Conservation (phyloP, 2,888 invertebrate genomes). For the Phengaris alcon region DNA sequence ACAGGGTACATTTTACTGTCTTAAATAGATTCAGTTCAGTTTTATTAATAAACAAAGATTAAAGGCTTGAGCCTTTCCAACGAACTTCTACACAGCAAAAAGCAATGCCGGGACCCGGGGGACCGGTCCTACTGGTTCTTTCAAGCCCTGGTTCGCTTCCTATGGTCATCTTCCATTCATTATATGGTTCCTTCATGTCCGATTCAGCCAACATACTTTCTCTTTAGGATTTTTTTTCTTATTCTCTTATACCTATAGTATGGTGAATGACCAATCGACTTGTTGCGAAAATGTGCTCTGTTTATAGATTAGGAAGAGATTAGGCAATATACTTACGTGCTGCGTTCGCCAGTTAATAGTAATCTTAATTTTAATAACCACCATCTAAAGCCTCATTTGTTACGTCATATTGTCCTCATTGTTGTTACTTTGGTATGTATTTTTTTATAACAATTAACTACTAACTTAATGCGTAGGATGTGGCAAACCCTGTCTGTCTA, state of each 20-base stretch:
- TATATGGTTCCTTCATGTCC: constrained; percentile 33
- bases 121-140: constrained; percentile 67
- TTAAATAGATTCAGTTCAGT: not conserved
- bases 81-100: constrained; percentile 52
- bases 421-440: not conserved
- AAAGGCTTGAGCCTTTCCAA: constrained; percentile 42
- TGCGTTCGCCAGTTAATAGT: too few relatives aligned
- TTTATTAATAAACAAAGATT: constrained; percentile 35
- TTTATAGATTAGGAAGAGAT: not conserved
- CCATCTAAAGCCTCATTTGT: not conserved
- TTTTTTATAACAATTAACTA: constrained; percentile 1
- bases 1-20: not conserved
- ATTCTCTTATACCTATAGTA: not conserved
- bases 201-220: constrained; percentile 25
- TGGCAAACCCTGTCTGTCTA: not conserved
- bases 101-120: constrained; percentile 45
- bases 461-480: not conserved
- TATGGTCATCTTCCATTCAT: constrained; percentile 51
- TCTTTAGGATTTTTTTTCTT: constrained; percentile 22
- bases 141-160: constrained; percentile 42
- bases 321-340: too few relatives aligned
- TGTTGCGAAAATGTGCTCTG: not conserved
- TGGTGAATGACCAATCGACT: not conserved
- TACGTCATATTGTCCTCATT: constrained; percentile 1
- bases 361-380: not conserved